Evolutionary conservation across 2,797 vertebrate genomes (phyloP).

Genomic region (Channa striata): DNA sequence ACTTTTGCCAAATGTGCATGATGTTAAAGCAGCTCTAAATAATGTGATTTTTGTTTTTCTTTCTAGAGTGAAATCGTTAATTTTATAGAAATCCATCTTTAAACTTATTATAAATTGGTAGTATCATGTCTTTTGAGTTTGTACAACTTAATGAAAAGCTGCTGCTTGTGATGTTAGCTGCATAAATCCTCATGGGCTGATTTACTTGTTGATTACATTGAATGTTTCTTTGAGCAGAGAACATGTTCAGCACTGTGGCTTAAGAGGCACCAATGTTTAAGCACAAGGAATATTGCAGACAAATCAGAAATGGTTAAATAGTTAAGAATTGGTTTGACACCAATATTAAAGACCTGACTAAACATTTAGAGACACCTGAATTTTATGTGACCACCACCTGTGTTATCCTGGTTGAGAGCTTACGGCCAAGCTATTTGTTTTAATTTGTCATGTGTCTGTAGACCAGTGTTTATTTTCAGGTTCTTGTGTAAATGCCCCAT

Average conservation of each 20-base stretch:
- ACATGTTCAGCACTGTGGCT: not conserved
- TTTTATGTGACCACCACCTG: not conserved
- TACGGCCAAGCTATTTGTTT: too few relatives aligned
- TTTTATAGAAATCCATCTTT: conserved; percentile 55
- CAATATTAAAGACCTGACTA: not conserved
- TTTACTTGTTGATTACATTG: conserved; percentile 15
- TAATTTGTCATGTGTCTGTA: conserved; percentile 11
- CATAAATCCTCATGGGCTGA: not conserved
- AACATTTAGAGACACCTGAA: not conserved
- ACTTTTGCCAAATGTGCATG: conserved; percentile 63
- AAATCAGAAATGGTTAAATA: not conserved
- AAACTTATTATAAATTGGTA: conserved; percentile 18
- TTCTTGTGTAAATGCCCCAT: conserved; percentile 20
- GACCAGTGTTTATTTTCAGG: not conserved
- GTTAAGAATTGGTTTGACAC: not conserved
- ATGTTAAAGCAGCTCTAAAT: conserved; percentile 31
- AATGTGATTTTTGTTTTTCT: conserved; percentile 16
- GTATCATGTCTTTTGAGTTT: conserved; percentile 24
- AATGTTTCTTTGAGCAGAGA: conserved; percentile 27
- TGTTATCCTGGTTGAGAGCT: not conserved
- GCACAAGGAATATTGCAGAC: conserved; percentile 6
- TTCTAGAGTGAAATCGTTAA: conserved; percentile 38
- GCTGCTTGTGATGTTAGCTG: too few relatives aligned
- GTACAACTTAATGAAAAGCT: conserved; percentile 28
- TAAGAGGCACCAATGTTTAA: conserved; percentile 38